Percentiles rank a stretch among this genome's conserved stretches.
These are phyloP conservation scores for Sciaenops ocellatus DNA, from an alignment of 2,797 vertebrate species.

Conservation along the genomic window DNA sequence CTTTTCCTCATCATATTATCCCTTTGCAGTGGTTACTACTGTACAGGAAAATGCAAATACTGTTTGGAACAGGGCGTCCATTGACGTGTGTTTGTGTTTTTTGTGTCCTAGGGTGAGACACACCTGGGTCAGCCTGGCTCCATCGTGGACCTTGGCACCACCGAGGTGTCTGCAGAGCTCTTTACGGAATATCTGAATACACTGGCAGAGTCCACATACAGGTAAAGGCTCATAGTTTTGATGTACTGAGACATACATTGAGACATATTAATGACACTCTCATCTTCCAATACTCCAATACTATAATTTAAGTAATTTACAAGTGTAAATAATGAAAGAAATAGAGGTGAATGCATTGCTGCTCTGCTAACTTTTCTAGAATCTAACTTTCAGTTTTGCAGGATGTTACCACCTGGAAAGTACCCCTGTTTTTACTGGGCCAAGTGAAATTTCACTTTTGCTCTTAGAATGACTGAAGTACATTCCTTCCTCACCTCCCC, in stretches of 20 bases:
- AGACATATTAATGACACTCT: not conserved
- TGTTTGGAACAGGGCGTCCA: not conserved
- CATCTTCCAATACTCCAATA: no score
- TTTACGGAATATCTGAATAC: conserved; percentile 93
- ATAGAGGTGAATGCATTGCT: not conserved
- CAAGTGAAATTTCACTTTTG: not conserved
- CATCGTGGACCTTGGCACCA: conserved; percentile 92
- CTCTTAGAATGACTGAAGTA: not conserved
- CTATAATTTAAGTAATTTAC: not conserved
- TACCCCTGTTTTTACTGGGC: not conserved
- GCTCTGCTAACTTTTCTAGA: not conserved
- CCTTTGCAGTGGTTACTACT: not conserved
- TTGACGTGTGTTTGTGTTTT: conserved; percentile 31
- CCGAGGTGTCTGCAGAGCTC: conserved; percentile 94
- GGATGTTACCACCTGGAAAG: not conserved
- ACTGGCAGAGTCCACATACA: conserved; percentile 89
- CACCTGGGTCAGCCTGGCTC: conserved; percentile 90
- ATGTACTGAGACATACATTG: not conserved
- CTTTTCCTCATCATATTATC: not conserved
- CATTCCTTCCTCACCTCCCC: not conserved
- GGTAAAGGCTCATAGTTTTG: conserved; percentile 60
- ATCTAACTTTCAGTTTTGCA: not conserved
- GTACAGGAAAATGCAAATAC: not conserved
- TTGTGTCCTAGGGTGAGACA: conserved; percentile 87
- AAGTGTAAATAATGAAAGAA: not conserved